Evolutionary conservation across 1,140 invertebrate genomes (phyloP).

Genomic region (Neodiprion lecontei): DNA sequence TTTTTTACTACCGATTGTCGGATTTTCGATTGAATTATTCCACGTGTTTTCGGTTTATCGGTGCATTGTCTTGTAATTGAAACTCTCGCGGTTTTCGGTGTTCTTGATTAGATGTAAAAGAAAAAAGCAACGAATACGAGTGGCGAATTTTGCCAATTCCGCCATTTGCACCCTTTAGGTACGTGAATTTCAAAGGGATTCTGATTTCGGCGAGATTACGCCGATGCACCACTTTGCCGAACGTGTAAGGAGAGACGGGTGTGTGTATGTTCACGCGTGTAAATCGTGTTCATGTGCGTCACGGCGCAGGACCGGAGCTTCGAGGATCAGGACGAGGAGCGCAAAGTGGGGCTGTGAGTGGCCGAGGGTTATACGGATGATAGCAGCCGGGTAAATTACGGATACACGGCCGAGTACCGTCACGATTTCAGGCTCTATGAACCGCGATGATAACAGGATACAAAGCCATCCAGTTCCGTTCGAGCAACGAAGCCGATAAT

Average conservation of each 20-base stretch:
- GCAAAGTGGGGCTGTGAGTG: slow-evolving; percentile 9
- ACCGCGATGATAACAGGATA: neutral
- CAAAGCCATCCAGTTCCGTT: neutral
- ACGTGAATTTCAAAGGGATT: neutral
- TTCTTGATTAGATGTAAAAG: too few relatives aligned
- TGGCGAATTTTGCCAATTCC: too few relatives aligned
- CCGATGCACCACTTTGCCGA: neutral
- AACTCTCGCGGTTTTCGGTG: too few relatives aligned
- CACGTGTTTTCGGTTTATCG: too few relatives aligned
- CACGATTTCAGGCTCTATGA: neutral
- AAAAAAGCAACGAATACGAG: too few relatives aligned
- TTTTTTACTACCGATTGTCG: too few relatives aligned
- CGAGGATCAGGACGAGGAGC: slow-evolving; percentile 1
- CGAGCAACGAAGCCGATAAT: too few relatives aligned
- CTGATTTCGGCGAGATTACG: neutral
- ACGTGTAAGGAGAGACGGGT: neutral
- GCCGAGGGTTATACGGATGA: slow-evolving; percentile 7
- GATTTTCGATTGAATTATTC: too few relatives aligned
- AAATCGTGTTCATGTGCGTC: neutral
- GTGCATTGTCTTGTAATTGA: too few relatives aligned
- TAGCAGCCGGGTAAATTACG: neutral
- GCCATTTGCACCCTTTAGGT: too few relatives aligned
- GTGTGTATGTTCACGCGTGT: neutral
- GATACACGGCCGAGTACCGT: neutral
- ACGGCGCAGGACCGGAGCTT: neutral